These are phyloP conservation scores for Aphelenchoides fujianensis DNA, from an alignment of 1,140 invertebrate species.

Conservation along the genomic window DNA sequence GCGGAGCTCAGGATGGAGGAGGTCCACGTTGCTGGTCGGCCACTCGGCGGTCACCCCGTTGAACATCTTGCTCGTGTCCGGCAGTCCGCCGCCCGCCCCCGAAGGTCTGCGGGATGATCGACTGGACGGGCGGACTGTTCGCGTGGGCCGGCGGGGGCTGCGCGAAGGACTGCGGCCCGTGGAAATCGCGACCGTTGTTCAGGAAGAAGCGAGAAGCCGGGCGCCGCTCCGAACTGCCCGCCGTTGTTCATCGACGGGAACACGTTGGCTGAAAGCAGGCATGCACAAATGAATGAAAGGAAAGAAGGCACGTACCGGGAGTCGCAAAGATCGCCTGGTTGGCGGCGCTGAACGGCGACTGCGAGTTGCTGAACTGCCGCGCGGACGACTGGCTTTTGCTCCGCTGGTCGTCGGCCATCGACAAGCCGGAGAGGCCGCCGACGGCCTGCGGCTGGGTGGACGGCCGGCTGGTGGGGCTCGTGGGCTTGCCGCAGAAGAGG, in stretches of 20 bases:
- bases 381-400: neutral
- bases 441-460: neutral
- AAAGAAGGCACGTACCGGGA: neutral
- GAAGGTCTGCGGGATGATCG: neutral
- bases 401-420: neutral
- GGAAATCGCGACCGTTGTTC: neutral
- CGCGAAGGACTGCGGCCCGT: neutral
- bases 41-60: neutral
- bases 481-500: neutral
- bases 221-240: neutral
- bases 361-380: slow-evolving; percentile 1
- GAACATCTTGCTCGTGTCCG: slow-evolving; percentile 3
- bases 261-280: neutral
- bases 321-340: neutral
- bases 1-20: neutral
- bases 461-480: neutral
- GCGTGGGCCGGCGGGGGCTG: neutral
- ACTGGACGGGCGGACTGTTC: neutral
- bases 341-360: neutral
- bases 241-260: neutral
- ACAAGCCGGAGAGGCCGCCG: neutral
- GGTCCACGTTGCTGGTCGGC: slow-evolving; percentile 6
- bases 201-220: neutral
- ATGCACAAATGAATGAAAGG: neutral
- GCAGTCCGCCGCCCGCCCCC: neutral